Percentiles rank a stretch among this genome's conserved stretches.
These are phyloP conservation scores for Leptogaster cylindrica DNA, from an alignment of 2,888 invertebrate species.

Conservation along the genomic window DNA sequence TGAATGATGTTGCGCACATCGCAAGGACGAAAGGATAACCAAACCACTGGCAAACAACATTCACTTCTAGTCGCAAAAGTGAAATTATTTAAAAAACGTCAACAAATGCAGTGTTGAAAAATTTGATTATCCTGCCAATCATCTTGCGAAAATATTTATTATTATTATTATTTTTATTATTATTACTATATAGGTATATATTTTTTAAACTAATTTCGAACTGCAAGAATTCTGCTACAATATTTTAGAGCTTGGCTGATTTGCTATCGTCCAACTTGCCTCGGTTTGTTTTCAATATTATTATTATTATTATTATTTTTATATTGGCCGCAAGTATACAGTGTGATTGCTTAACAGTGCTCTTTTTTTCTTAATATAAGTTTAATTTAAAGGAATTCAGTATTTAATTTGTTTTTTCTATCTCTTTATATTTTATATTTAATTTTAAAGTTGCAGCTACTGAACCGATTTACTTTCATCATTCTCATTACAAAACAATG, in stretches of 20 bases:
- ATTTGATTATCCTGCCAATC: slow-evolving; percentile 11
- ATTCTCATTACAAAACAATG: too few species aligned
- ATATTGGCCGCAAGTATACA: not conserved
- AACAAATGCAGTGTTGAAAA: slow-evolving; percentile 36
- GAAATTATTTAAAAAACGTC: slow-evolving; percentile 32
- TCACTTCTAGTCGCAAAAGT: not conserved
- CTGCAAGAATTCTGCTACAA: too few species aligned
- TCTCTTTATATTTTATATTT: not conserved
- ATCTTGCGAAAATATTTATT: slow-evolving; percentile 11
- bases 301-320: too few species aligned
- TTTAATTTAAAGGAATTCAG: not conserved
- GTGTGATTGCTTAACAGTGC: slow-evolving; percentile 36
- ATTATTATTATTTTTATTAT: too few species aligned
- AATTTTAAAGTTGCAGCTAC: slow-evolving; percentile 3
- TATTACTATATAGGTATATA: too few species aligned
- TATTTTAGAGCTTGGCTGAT: too few species aligned
- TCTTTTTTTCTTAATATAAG: slow-evolving; percentile 8
- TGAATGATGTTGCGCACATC: slow-evolving; percentile 5
- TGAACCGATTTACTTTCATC: slow-evolving; percentile 3
- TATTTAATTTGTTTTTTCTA: not conserved
- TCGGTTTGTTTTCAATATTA: too few species aligned
- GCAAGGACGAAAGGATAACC: slow-evolving; percentile 12
- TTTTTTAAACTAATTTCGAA: too few species aligned
- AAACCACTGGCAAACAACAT: slow-evolving; percentile 38
- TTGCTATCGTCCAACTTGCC: not conserved